These are phyloP conservation scores for Clarias magur DNA, from an alignment of 2,113 vertebrate species.

Conservation along the genomic window DNA sequence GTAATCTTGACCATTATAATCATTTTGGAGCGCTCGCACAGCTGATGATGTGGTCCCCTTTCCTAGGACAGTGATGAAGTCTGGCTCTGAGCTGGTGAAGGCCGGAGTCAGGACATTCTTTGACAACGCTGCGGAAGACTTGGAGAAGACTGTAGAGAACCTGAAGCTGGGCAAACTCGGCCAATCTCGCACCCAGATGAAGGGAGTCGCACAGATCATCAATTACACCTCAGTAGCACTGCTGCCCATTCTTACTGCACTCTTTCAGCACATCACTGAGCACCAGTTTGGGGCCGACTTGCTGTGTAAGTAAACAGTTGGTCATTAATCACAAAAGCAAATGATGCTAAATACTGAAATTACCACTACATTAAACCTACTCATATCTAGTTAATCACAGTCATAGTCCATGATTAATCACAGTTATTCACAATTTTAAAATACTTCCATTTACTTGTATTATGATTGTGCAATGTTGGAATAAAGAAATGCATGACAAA, in stretches of 20 bases:
- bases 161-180: slow-evolving; percentile 93
- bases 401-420: no score
- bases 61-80: slow-evolving; percentile 95
- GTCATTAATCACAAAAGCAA: background rate
- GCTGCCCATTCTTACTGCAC: slow-evolving; percentile 88
- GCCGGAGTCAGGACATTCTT: slow-evolving; percentile 88
- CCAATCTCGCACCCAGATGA: slow-evolving; percentile 92
- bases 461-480: no score
- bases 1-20: background rate
- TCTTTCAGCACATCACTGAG: slow-evolving; percentile 90
- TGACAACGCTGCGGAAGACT: slow-evolving; percentile 92
- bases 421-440: no score
- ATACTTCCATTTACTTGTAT: no score
- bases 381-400: background rate
- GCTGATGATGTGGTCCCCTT: background rate
- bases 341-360: background rate
- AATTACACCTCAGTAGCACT: slow-evolving; percentile 91
- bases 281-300: slow-evolving; percentile 86
- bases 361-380: background rate
- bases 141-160: slow-evolving; percentile 92
- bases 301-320: slow-evolving; percentile 79
- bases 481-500: no score
- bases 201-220: slow-evolving; percentile 91
- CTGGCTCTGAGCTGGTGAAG: slow-evolving; percentile 92
- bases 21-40: background rate